These are phyloP conservation scores for Aphrocallistes beatrix DNA, from an alignment of 37 sponge, comb jelly and placozoan species.

Conservation along the genomic window DNA sequence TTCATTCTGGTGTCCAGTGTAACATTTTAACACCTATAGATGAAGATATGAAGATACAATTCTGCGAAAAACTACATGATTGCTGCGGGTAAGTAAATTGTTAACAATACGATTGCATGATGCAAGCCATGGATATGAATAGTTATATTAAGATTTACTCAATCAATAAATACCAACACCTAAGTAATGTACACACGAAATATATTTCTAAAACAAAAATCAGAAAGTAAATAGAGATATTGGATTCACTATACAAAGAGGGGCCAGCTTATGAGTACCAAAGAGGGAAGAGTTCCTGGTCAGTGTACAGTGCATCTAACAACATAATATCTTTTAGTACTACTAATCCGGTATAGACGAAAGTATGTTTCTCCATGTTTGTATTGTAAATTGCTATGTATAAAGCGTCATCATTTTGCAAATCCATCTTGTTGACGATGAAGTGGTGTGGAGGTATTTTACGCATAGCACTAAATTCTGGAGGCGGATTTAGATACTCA, in stretches of 20 bases:
- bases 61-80: no score
- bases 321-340: background rate
- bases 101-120: no score
- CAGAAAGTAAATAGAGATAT: no score
- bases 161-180: no score
- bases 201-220: no score
- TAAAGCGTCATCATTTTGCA: background rate
- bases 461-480: background rate
- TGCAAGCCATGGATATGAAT: no score
- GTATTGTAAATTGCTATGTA: background rate
- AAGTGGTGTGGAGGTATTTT: background rate
- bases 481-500: background rate
- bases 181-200: no score
- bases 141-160: no score
- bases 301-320: background rate
- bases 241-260: no score
- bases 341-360: background rate
- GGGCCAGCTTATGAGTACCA: background rate
- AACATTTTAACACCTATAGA: slow-evolving; percentile 74
- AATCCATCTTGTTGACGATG: background rate
- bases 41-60: background rate
- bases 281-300: background rate
- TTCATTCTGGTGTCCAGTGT: slow-evolving; percentile 92
- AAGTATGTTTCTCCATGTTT: background rate
- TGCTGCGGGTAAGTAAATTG: no score